These are phyloP conservation scores for Melanotaenia duboulayi DNA, from an alignment of 2,113 vertebrate species.

Conservation along the genomic window DNA sequence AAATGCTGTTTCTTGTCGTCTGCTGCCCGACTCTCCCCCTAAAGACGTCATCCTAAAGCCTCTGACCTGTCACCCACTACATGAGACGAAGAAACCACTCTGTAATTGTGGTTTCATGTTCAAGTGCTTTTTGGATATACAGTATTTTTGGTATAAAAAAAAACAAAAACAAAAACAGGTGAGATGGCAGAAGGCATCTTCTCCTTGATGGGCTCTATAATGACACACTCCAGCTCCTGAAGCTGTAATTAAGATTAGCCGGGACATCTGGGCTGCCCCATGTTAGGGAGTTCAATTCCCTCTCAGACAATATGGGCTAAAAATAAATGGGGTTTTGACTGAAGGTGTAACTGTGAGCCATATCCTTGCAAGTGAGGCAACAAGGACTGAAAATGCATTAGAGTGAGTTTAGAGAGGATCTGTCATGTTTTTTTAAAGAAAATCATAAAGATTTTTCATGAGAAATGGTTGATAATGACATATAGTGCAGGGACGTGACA, in stretches of 20 bases:
- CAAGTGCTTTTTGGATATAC: background rate
- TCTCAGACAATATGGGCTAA: background rate
- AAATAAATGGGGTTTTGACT: constrained; percentile 33
- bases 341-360: background rate
- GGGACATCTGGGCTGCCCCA: constrained; percentile 35
- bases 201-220: constrained; percentile 17
- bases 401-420: background rate
- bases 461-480: background rate
- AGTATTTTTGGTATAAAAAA: background rate
- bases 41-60: constrained; percentile 6
- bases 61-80: constrained; percentile 20
- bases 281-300: constrained; percentile 34
- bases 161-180: too few relatives aligned
- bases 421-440: constrained; percentile 7
- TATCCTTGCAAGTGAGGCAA: constrained; percentile 14
- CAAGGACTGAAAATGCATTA: constrained; percentile 8
- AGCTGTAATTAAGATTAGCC: constrained; percentile 34
- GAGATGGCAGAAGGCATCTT: constrained; percentile 5
- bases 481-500: background rate
- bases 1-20: constrained; percentile 17
- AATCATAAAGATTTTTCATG: background rate
- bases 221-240: background rate
- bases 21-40: background rate
- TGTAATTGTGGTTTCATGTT: background rate
- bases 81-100: background rate